Evolutionary conservation across 2,888 invertebrate genomes (phyloP).

Genomic region (Synanthedon tipuliformis): DNA sequence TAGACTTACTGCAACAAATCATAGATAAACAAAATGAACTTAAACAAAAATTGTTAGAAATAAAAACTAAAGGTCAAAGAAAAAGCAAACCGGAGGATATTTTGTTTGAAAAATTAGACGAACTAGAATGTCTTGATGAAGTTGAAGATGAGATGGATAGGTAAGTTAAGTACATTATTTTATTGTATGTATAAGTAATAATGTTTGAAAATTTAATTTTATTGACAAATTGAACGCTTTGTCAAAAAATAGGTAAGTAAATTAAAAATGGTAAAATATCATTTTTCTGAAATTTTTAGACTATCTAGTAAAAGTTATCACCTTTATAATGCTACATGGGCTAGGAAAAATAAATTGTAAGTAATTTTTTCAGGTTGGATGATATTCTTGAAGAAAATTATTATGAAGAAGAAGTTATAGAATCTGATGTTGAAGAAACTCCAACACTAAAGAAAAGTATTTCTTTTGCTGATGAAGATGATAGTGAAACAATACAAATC

Average conservation of each 20-base stretch:
- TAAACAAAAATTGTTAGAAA: conserved; percentile 32
- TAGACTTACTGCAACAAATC: conserved; percentile 38
- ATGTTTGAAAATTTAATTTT: too few species aligned
- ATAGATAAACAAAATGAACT: conserved; percentile 45
- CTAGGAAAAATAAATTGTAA: neutral
- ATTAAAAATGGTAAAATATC: too few species aligned
- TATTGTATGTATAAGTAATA: conserved; percentile 5
- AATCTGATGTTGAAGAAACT: neutral
- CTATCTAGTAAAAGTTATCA: too few species aligned
- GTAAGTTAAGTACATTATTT: conserved; percentile 34
- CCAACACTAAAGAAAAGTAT: conserved; percentile 31
- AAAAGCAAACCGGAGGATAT: conserved; percentile 42
- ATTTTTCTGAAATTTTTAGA: too few species aligned
- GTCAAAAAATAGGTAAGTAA: too few species aligned
- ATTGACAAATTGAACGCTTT: too few species aligned
- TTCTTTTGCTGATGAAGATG: conserved; percentile 50
- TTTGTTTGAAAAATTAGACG: conserved; percentile 59
- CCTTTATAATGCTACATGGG: too few species aligned
- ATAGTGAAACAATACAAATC: conserved; percentile 43
- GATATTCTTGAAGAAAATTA: conserved; percentile 33
- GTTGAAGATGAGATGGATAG: conserved; percentile 71
- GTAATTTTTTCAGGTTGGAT: conserved; percentile 31
- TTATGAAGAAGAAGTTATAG: conserved; percentile 13
- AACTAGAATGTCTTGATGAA: conserved; percentile 63
- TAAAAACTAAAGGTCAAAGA: conserved; percentile 31